Conservation (phyloP, 2,888 invertebrate genomes). For the Branchellion lobata region DNA sequence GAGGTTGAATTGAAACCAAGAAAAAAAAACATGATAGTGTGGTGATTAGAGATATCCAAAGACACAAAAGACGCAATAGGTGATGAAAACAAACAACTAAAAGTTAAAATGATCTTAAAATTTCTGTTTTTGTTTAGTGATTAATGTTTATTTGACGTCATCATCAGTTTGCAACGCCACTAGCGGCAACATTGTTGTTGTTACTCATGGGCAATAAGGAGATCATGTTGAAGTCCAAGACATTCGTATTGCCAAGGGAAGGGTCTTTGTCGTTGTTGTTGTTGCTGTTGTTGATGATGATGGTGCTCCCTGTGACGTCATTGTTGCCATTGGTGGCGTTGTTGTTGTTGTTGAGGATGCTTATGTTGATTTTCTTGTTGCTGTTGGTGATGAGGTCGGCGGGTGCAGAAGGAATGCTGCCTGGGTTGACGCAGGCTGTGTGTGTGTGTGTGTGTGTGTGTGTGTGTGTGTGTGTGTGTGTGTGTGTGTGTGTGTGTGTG, state of each 20-base stretch:
- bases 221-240: conserved; percentile 6
- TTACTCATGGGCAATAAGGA: not conserved
- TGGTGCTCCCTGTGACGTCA: not conserved
- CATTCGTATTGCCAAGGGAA: not conserved
- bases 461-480: not conserved
- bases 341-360: not conserved
- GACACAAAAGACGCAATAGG: too few relatives aligned
- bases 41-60: too few relatives aligned
- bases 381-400: conserved; percentile 1
- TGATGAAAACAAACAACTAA: too few relatives aligned
- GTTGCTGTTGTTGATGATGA: conserved; percentile 4
- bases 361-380: not conserved
- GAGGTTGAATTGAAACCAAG: too few relatives aligned
- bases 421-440: conserved; percentile 43
- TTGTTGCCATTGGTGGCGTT: not conserved
- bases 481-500: not conserved
- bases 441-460: too few relatives aligned
- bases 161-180: conserved; percentile 2
- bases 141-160: too few relatives aligned
- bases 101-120: too few relatives aligned
- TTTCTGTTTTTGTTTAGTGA: too few relatives aligned
- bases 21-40: too few relatives aligned
- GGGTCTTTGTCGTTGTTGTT: not conserved
- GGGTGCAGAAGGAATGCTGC: conserved; percentile 41
- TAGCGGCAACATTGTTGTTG: not conserved